These are phyloP conservation scores for Caenorhabditis sp. DNA, from an alignment of 2,888 invertebrate genomes.

Conservation along the genomic window DNA sequence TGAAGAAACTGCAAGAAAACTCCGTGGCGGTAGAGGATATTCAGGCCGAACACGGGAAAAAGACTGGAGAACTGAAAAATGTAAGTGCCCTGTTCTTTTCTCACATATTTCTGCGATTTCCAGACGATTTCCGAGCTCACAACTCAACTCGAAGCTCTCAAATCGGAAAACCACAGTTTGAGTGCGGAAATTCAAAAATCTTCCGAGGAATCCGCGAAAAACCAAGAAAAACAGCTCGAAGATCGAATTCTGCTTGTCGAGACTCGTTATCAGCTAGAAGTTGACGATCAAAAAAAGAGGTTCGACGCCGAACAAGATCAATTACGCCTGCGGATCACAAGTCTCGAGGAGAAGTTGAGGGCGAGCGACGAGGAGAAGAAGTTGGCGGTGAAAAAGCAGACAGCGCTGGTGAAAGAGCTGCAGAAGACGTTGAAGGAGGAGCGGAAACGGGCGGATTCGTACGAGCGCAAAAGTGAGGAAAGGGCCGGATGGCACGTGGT, in stretches of 20 bases:
- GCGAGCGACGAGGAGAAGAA: constrained; percentile 50
- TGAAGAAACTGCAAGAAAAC: constrained; percentile 9
- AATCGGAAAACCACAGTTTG: not conserved
- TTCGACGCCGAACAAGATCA: constrained; percentile 38
- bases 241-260: constrained; percentile 46
- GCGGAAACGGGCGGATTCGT: constrained; percentile 60
- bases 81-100: no score
- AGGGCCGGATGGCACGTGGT: constrained; percentile 64
- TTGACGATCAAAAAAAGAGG: constrained; percentile 44
- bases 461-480: constrained; percentile 63
- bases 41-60: not conserved
- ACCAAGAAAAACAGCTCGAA: constrained; percentile 42
- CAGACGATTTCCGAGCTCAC: not conserved
- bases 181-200: not conserved
- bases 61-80: no score
- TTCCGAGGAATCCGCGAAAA: not conserved
- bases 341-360: constrained; percentile 42
- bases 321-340: constrained; percentile 1
- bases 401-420: constrained; percentile 61
- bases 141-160: not conserved
- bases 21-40: not conserved
- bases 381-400: constrained; percentile 63
- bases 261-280: constrained; percentile 50
- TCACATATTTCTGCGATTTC: no score
- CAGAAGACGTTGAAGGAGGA: constrained; percentile 66